Evolutionary conservation across 2,888 invertebrate species (phyloP), one percentile per base, ranked within the genome.

Genomic region (Stenodera caucasica): DNA sequence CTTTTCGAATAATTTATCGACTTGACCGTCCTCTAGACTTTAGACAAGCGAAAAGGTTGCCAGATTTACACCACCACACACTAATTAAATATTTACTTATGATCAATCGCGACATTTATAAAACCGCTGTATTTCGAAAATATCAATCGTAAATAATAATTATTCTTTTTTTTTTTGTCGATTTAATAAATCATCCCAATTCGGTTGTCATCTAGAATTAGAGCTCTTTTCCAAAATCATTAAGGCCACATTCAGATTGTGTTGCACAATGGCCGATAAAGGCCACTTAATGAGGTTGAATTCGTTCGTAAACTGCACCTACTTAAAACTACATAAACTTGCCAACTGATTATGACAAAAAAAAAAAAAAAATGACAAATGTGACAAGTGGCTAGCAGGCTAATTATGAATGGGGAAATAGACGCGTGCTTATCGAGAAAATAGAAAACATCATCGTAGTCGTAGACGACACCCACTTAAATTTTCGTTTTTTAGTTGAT

Each of bases 261-360:
- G 33, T 60, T 56, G 56, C 53, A 32, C 33, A 53, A 53, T 56
- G 29, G 53, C 33, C 56, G 56, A 60, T 57, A 62, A 62, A 62
- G 50, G 62, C 56, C 21, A 55, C 59, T 57, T 60, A 63, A 63
- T 60, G 63, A 63, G 57, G 55, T 37, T 50, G 54, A 57, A 63
- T 63, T 58, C 53, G 59, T 63, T 26, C 60, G 49, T 59, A 59
- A 63, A 59, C 59, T 60, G 60, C 60, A 45, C 60, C 63, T 63
- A 58, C 57, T 63, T 57, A 55, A 63, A 60, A 63, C 54, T 50
- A 63, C 59, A 60, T 57, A 60, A 63, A 59, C 57, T 63, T 57
- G 29, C 30, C 30, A 45, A 58, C 58, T 53, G 56, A 62, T n/a
- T n/a, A 62, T 49, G 53, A 62, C 12, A 26, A 12, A 49, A 18